Evolutionary conservation across 2,797 vertebrate genomes (phyloP), one percentile per base, ranked within the genome.

Genomic region (Craterocephalus amniculus): DNA sequence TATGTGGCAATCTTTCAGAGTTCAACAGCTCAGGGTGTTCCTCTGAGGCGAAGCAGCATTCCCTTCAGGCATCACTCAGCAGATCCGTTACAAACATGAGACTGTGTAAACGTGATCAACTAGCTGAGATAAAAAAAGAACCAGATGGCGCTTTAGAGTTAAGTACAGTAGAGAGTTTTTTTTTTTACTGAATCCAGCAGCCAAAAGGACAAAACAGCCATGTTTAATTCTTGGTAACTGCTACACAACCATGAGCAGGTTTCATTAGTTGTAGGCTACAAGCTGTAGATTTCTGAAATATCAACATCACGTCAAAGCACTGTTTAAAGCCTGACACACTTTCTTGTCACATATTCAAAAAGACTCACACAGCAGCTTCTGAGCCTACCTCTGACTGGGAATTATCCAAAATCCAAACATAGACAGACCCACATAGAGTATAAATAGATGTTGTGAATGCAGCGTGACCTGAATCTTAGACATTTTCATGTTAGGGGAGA

Each of bases 81-180:
- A 67, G 60, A 60, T 80, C 67, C 5, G 16, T 66, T 66, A 65
- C 63, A 75, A 75, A 24, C 58, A 35, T 14, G 56, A 74, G 54
- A 51, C 74, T 60, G 75, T 51, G 22, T 71, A 72, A 69, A 76
- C 56, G 4, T 64, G 70, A 67, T 54, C 74, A 55, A 40, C 71
- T 49, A 43, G 63, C 62, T 0, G 49, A 45, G 78, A 55, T 83
- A 77, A 79, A 77, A 65, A 64, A 60, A 77, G 60, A 78, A 76
- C n/a, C 78, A 85, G 76, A 63, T 83, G 82, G 78, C 16, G 69
- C 51, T 72, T 82, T 54, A 72, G 68, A 67, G 54, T 68, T 16
- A 48, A 48, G 27, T 31, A 7, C 49, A n/a, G 27, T 34, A 22
- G 52, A 55, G 57, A 67, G 27, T 48, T 20, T 9, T 34, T 9